These are phyloP conservation scores for Heliocidaris tuberculata DNA, from an alignment of 35 echinoderm and acorn worm species.

Conservation along the genomic window DNA sequence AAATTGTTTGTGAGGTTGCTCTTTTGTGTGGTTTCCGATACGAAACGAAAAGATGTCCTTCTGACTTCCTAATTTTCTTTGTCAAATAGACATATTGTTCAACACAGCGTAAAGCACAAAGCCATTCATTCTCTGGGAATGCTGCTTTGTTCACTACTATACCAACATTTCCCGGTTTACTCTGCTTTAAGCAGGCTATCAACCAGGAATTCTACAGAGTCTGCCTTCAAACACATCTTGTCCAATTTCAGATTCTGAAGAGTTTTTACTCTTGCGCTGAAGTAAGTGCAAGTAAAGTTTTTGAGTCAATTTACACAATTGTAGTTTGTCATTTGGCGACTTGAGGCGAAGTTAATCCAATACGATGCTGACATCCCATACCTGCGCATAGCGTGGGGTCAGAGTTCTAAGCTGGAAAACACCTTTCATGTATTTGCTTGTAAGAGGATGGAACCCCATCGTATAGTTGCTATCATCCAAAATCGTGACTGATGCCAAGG, in stretches of 20 bases:
- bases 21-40: background rate
- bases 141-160: background rate
- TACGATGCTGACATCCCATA: conserved; percentile 23
- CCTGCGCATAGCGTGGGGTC: background rate
- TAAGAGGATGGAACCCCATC: background rate
- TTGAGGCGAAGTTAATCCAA: conserved; percentile 10
- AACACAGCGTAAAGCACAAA: background rate
- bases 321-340: background rate
- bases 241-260: background rate
- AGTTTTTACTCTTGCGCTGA: background rate
- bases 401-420: conserved; percentile 21
- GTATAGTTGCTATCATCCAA: conserved; percentile 20
- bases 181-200: conserved; percentile 8
- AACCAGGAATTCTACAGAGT: background rate
- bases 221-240: background rate
- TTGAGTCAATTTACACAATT: background rate
- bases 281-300: conserved; percentile 19
- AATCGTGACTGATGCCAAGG: conserved; percentile 1
- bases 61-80: background rate
- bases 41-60: background rate
- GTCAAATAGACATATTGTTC: background rate
- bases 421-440: conserved; percentile 12
- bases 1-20: conserved; percentile 46
- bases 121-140: background rate
- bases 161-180: background rate